Conservation (phyloP, 2,797 vertebrate species). For the Dryobates pubescens region DNA sequence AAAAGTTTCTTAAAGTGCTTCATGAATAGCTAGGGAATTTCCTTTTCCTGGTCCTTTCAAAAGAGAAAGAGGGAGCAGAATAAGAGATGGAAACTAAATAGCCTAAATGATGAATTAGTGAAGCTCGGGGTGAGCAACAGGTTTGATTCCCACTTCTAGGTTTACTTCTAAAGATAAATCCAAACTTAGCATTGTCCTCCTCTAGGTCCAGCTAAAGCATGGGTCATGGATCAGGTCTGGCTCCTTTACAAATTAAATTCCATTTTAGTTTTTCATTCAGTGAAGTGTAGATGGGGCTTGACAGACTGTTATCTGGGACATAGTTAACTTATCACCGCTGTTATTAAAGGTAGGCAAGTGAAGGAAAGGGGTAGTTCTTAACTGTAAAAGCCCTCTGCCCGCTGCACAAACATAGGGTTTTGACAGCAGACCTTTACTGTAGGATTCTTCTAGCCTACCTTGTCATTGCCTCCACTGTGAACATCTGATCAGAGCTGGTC, state of each 20-base stretch:
- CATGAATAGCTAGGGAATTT: neutral
- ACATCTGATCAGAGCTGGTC: neutral
- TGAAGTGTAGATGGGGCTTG: neutral
- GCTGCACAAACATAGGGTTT: neutral
- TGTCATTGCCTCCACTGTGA: neutral
- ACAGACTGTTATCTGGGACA: neutral
- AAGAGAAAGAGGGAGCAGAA: neutral
- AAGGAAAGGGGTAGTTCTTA: neutral
- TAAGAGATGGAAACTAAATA: neutral
- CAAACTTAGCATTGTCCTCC: neutral
- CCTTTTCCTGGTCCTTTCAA: neutral
- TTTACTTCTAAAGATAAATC: neutral
- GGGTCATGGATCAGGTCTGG: neutral
- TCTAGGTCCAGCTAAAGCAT: neutral
- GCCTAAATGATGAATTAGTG: neutral
- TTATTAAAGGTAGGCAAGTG: neutral
- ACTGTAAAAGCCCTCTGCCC: neutral
- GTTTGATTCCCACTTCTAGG: fast-evolving
- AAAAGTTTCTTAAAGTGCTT: neutral
- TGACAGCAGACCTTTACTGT: neutral
- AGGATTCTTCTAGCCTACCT: neutral
- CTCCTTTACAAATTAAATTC: neutral
- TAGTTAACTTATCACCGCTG: neutral
- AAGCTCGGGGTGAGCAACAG: neutral
- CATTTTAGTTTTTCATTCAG: neutral